Evolutionary conservation across 2,797 vertebrate genomes (phyloP).

Genomic region (Perdix hodgsoniae): DNA sequence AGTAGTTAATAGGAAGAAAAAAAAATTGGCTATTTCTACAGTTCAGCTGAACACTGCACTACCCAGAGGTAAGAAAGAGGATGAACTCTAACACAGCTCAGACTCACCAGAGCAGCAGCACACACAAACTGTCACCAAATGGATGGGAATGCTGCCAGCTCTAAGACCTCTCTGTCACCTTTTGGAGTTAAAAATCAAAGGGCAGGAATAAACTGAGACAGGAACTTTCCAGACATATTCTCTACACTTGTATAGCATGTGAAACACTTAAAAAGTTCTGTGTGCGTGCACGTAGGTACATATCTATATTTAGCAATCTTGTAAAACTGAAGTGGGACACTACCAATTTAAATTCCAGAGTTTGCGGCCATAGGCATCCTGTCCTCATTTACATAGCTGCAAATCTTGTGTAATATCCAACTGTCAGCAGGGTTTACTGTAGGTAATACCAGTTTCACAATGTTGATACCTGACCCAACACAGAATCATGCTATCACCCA

Average conservation of each 20-base stretch:
- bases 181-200: not conserved
- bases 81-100: not conserved
- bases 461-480: not conserved
- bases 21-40: not conserved
- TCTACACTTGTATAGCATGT: not conserved
- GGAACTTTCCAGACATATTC: not conserved
- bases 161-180: not conserved
- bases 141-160: not conserved
- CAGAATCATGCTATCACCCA: not conserved
- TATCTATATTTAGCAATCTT: not conserved
- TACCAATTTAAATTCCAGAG: conserved; percentile 27
- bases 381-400: not conserved
- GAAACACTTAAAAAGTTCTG: conserved; percentile 2
- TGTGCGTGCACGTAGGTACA: fast-evolving
- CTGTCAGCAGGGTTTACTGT: conserved; percentile 29
- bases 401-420: conserved; percentile 28
- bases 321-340: conserved; percentile 18
- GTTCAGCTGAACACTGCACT: not conserved
- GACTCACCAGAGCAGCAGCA: not conserved
- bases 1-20: not conserved
- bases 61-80: not conserved
- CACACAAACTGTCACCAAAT: not conserved
- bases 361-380: not conserved
- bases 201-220: not conserved
- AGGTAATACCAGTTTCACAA: not conserved